These are phyloP conservation scores for Rissa tridactyla DNA, from an alignment of 2,113 vertebrate genomes.

Conservation along the genomic window DNA sequence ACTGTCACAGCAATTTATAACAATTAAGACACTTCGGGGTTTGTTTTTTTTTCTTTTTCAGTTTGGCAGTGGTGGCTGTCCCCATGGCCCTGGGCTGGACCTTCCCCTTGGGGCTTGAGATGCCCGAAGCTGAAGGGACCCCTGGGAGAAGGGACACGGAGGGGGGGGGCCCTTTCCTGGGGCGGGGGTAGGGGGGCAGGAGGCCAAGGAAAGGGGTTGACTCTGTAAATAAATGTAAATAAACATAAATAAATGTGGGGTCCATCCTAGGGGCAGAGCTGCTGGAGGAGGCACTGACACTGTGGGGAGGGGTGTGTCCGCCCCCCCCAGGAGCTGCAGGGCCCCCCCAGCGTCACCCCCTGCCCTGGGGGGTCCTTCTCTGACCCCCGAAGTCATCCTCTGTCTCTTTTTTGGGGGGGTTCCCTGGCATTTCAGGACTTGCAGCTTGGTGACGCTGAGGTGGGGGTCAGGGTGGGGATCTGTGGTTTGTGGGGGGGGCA, in stretches of 20 bases:
- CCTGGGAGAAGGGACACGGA: neutral
- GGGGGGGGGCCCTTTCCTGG: neutral
- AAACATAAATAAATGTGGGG: no score
- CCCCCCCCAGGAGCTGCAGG: neutral
- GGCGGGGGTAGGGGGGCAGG: no score
- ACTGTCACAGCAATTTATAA: neutral
- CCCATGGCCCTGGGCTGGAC: neutral
- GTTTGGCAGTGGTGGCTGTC: neutral
- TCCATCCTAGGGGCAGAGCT: neutral
- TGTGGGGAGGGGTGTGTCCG: neutral
- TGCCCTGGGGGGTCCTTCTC: constrained; percentile 68
- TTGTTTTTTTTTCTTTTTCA: neutral
- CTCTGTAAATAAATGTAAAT: neutral
- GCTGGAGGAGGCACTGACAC: neutral
- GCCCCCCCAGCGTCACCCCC: neutral
- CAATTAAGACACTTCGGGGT: neutral
- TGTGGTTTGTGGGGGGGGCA: no score
- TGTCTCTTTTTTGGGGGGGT: neutral
- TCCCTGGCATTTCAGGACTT: constrained; percentile 75
- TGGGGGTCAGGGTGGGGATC: neutral
- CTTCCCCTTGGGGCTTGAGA: neutral
- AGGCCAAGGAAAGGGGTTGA: neutral
- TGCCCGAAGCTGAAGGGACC: neutral
- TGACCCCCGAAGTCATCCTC: constrained; percentile 74
- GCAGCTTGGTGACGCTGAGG: constrained; percentile 66